A percentile compares a stretch with the other conserved stretches of the same genome.
Evolutionary conservation across 2,888 invertebrate species (phyloP).

Genomic region (Amiota mariae): DNA sequence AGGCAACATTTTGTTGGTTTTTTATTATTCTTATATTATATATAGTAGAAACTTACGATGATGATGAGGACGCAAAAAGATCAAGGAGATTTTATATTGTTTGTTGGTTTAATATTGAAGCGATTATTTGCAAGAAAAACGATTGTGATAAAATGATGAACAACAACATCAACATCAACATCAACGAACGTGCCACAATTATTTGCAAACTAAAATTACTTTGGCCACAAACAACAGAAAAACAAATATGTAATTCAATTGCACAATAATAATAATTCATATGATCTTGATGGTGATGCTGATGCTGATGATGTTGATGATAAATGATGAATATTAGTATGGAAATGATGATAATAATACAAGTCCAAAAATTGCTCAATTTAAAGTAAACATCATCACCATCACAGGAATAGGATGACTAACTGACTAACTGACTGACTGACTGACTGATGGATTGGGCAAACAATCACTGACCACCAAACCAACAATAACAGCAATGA

Average conservation of each 20-base stretch:
- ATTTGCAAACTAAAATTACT: constrained; percentile 5
- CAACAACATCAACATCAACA: not conserved
- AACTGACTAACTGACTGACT: no score
- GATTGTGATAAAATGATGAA: not conserved
- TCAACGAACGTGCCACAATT: constrained; percentile 27
- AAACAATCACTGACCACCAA: no score
- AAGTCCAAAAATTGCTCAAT: constrained; percentile 16
- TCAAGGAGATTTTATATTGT: not conserved
- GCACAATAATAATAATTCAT: not conserved
- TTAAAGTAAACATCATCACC: constrained; percentile 1
- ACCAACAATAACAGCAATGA: no score
- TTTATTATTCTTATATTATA: no score
- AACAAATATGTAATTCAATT: constrained; percentile 18
- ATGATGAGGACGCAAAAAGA: not conserved
- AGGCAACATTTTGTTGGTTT: not conserved
- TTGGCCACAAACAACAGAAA: constrained; percentile 1
- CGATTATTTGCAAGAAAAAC: not conserved
- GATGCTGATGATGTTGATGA: no score
- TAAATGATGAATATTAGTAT: no score
- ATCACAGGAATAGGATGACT: not conserved
- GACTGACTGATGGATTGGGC: no score
- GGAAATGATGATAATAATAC: no score
- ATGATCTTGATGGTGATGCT: no score
- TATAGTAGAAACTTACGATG: not conserved
- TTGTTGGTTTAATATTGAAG: constrained; percentile 1